Conservation (phyloP, 2,888 invertebrate species). For the Drosophila anomelani region DNA sequence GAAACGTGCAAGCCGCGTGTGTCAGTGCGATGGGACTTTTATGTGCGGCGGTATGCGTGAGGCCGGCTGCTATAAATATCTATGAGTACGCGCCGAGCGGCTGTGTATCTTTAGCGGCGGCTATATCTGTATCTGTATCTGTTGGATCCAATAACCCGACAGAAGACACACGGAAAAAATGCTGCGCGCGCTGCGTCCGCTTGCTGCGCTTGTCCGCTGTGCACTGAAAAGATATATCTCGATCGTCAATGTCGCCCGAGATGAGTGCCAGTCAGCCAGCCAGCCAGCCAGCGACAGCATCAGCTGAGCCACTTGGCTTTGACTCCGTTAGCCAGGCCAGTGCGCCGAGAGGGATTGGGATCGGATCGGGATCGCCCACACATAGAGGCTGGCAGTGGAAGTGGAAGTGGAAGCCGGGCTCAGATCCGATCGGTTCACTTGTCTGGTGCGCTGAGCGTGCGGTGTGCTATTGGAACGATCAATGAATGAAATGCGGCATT, state of each 20-base stretch:
- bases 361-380: slow-evolving; percentile 38
- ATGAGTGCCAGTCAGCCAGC: slow-evolving; percentile 7
- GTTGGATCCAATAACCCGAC: slow-evolving; percentile 77
- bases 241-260: slow-evolving; percentile 63
- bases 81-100: slow-evolving; percentile 65
- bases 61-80: slow-evolving; percentile 77
- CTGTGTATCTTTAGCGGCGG: slow-evolving; percentile 53
- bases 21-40: slow-evolving; percentile 55
- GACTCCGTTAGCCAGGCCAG: slow-evolving; percentile 76
- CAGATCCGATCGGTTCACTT: slow-evolving; percentile 48
- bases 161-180: slow-evolving; percentile 70
- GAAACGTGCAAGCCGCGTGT: slow-evolving; percentile 79
- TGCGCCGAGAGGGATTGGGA: slow-evolving; percentile 19
- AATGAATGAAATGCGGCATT: slow-evolving; percentile 82
- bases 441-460: slow-evolving; percentile 73
- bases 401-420: slow-evolving; percentile 54
- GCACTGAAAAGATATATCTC: slow-evolving; percentile 70
- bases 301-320: slow-evolving; percentile 77
- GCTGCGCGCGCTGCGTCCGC: slow-evolving; percentile 68
- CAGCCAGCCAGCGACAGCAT: slow-evolving; percentile 14
- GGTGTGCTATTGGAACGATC: slow-evolving; percentile 80
- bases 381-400: slow-evolving; percentile 12
- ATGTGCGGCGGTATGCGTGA: slow-evolving; percentile 45
- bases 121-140: slow-evolving; percentile 31
- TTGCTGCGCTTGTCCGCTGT: slow-evolving; percentile 78